Percentiles rank a stretch among this genome's conserved stretches.
Conservation (phyloP, 2,797 vertebrate genomes). For the Sebastes dallii region DNA sequence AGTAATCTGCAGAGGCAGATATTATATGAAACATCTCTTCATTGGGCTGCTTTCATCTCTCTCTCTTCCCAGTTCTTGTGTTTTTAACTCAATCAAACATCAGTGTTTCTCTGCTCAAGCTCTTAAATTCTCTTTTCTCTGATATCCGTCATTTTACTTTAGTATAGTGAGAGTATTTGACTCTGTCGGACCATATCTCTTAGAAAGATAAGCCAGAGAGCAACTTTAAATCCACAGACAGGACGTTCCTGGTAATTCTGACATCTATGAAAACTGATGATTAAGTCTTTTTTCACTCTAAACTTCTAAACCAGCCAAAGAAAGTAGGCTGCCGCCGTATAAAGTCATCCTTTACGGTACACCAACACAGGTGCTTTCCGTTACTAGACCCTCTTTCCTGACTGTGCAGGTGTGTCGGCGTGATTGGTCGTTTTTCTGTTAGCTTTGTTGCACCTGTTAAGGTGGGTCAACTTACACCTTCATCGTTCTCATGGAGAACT, state of each 20-base stretch:
- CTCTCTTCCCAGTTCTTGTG: background rate
- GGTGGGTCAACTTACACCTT: background rate
- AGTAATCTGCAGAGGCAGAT: slow-evolving; percentile 20
- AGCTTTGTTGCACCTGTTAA: background rate
- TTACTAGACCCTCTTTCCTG: background rate
- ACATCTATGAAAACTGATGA: slow-evolving; percentile 18
- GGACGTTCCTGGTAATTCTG: slow-evolving; percentile 19
- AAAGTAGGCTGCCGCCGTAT: background rate
- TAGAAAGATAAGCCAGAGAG: slow-evolving; percentile 34
- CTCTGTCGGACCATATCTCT: slow-evolving; percentile 45
- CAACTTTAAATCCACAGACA: slow-evolving; percentile 34
- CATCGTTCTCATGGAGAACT: background rate
- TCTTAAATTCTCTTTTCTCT: background rate
- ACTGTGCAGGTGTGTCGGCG: background rate
- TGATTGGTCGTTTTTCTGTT: background rate
- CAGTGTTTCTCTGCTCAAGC: background rate
- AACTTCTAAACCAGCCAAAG: slow-evolving; percentile 3
- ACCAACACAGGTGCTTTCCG: background rate
- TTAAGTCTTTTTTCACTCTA: slow-evolving; percentile 4
- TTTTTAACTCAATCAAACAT: slow-evolving; percentile 9
- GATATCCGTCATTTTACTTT: slow-evolving; percentile 21
- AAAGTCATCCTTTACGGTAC: background rate
- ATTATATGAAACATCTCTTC: background rate
- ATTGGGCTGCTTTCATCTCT: slow-evolving; percentile 25
- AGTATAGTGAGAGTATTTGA: slow-evolving; percentile 35